Evolutionary conservation across 1,140 invertebrate species (phyloP).

Genomic region (Polypedilum pembai): DNA sequence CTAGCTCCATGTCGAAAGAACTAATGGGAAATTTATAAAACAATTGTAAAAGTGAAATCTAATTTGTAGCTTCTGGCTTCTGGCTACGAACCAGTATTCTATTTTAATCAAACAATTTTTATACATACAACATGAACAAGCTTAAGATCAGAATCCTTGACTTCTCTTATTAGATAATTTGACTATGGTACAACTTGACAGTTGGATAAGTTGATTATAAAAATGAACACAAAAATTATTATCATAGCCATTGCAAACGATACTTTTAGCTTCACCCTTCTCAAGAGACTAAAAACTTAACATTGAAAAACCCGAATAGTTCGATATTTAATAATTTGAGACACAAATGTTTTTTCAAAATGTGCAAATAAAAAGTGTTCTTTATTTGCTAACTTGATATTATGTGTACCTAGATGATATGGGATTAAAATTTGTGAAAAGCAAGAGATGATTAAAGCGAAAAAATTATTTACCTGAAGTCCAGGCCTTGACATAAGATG

Average conservation of each 20-base stretch:
- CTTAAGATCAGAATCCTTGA: constrained; percentile 32
- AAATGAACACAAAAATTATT: no score
- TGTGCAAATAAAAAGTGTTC: no score
- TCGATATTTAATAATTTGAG: background rate
- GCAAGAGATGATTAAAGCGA: no score
- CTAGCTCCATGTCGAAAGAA: constrained; percentile 68
- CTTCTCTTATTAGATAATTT: background rate
- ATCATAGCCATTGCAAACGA: background rate
- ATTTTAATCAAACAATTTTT: background rate
- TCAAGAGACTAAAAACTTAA: background rate
- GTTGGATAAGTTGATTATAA: background rate
- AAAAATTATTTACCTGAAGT: no score
- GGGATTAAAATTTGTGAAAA: no score
- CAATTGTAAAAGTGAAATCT: no score
- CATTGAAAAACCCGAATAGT: background rate
- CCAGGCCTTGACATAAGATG: no score
- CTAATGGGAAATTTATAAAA: constrained; percentile 46
- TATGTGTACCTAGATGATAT: no score
- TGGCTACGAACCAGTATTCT: no score
- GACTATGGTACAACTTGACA: background rate
- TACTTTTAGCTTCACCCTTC: background rate
- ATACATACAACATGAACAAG: constrained; percentile 36
- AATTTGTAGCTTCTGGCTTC: no score
- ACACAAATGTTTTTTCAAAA: no score
- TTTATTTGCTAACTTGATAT: no score